phyloP scores from a whole-genome alignment of 1,140 invertebrate species.

The Achatina immaculata region DNA sequence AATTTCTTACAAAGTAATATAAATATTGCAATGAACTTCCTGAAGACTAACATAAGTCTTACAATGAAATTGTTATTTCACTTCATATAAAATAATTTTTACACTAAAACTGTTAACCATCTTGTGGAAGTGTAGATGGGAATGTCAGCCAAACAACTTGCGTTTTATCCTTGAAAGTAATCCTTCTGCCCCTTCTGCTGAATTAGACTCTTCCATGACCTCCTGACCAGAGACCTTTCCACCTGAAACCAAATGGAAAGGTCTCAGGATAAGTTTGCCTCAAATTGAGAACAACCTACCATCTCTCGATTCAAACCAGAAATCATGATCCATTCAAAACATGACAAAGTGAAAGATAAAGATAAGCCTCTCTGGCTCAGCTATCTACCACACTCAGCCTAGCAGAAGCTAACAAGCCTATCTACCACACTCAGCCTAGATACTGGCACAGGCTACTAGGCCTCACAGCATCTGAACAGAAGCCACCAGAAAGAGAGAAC shows the following conservation, averaged over 20 bases:
- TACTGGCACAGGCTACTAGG: no score
- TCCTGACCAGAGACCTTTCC: neutral
- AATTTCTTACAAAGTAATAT: neutral
- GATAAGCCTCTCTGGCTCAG: neutral
- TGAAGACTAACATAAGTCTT: neutral
- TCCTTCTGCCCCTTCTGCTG: slow-evolving; percentile 23
- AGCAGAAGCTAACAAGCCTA: neutral
- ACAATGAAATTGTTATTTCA: no score
- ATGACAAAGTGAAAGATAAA: neutral
- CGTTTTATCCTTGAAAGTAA: slow-evolving; percentile 23
- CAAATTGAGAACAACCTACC: neutral
- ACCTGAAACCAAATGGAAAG: slow-evolving; percentile 28
- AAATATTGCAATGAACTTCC: neutral
- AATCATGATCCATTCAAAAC: neutral
- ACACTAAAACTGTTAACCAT: no score
- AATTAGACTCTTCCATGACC: slow-evolving; percentile 16
- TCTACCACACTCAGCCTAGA: no score
- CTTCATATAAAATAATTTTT: no score
- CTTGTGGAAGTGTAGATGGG: no score
- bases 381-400: neutral
- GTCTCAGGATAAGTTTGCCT: neutral
- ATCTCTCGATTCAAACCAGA: neutral
- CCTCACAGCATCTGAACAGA: no score
- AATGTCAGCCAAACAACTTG: slow-evolving; percentile 11
- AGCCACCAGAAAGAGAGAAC: no score